Percentiles rank a stretch among this genome's conserved stretches.
Conservation (phyloP, 2,113 vertebrate species). For the Dipodomys stephensi region DNA sequence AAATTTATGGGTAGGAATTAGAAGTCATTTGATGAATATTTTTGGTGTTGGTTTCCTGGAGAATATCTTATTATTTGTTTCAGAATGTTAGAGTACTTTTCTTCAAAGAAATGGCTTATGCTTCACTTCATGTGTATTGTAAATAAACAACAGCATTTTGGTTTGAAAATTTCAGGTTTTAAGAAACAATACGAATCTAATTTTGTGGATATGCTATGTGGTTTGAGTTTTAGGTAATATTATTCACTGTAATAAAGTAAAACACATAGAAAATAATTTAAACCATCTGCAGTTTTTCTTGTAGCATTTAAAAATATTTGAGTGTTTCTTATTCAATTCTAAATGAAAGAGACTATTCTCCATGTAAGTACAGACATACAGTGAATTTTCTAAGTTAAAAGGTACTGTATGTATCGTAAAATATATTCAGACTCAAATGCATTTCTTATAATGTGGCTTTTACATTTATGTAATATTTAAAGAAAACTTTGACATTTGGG, state of each 20-base stretch:
- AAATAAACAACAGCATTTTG: constrained; percentile 65
- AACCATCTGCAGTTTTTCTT: constrained; percentile 57
- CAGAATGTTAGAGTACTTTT: constrained; percentile 61
- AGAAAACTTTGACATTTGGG: constrained; percentile 24
- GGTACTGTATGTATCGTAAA: constrained; percentile 8
- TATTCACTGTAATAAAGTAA: constrained; percentile 59
- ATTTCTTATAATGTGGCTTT: constrained; percentile 35
- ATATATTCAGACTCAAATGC: constrained; percentile 41
- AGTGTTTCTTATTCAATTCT: constrained; percentile 58
- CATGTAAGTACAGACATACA: constrained; percentile 20
- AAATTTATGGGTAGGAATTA: constrained; percentile 67
- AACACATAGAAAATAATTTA: constrained; percentile 62
- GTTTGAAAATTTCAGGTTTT: constrained; percentile 37
- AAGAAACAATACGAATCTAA: constrained; percentile 57
- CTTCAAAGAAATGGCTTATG: constrained; percentile 56
- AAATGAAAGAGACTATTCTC: constrained; percentile 57
- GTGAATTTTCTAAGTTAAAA: constrained; percentile 56
- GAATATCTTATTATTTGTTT: constrained; percentile 47
- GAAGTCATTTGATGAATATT: constrained; percentile 53
- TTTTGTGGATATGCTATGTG: constrained; percentile 49
- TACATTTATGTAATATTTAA: constrained; percentile 33
- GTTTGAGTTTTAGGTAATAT: constrained; percentile 61
- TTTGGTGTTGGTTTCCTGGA: constrained; percentile 36
- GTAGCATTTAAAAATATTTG: constrained; percentile 52
- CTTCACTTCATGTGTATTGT: constrained; percentile 40